These are phyloP conservation scores for Cataglyphis altisquamis DNA, from an alignment of 2,888 invertebrate genomes.

Conservation along the genomic window DNA sequence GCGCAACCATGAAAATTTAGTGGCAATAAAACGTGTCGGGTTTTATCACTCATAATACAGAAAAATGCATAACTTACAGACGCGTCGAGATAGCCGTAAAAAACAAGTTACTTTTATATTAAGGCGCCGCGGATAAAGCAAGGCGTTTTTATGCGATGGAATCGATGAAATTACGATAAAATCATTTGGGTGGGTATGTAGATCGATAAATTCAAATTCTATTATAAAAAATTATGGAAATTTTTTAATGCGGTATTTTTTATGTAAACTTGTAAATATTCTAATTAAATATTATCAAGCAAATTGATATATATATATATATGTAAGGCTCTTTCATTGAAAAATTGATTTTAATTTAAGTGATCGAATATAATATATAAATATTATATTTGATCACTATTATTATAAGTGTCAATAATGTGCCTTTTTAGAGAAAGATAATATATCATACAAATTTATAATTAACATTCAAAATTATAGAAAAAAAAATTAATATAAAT, in stretches of 20 bases:
- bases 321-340: not conserved
- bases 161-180: constrained; percentile 5
- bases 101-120: constrained; percentile 35
- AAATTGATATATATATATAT: not conserved
- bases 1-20: constrained; percentile 46
- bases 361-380: not conserved
- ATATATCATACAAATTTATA: not conserved
- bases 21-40: constrained; percentile 37
- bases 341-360: not conserved
- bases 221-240: not conserved
- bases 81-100: constrained; percentile 7
- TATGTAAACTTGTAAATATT: not conserved
- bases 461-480: not conserved
- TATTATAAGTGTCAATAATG: not conserved
- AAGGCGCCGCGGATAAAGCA: not conserved
- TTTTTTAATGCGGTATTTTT: not conserved
- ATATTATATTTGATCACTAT: not conserved
- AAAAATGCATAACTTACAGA: constrained; percentile 44
- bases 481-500: not conserved
- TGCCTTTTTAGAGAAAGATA: too few relatives aligned
- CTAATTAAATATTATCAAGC: not conserved
- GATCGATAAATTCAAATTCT: not conserved
- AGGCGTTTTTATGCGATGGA: not conserved
- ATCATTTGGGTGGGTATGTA: not conserved
- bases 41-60: constrained; percentile 44